phyloP scores from a whole-genome alignment of 64 coral and sea anemone genomes.

The Actinia equina region DNA sequence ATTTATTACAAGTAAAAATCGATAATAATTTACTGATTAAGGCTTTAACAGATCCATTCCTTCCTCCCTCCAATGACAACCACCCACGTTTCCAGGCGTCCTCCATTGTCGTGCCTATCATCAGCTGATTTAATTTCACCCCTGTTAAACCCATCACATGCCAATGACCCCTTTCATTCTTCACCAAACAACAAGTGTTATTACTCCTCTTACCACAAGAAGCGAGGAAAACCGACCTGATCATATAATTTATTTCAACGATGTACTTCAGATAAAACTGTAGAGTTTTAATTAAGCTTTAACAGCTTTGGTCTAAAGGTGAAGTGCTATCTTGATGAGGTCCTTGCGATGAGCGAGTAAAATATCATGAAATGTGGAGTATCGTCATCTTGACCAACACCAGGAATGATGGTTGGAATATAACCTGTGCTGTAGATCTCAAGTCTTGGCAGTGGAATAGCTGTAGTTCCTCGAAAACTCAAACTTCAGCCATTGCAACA shows the following conservation, averaged over 20 bases:
- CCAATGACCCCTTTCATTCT: neutral
- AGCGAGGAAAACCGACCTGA: neutral
- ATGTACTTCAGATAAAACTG: neutral
- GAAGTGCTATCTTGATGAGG: constrained; percentile 27
- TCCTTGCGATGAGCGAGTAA: neutral
- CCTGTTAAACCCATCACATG: neutral
- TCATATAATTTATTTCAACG: neutral
- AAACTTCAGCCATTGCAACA: neutral
- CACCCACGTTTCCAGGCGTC: neutral
- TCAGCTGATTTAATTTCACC: neutral
- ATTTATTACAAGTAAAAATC: too few species aligned
- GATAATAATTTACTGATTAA: neutral
- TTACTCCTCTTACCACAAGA: neutral
- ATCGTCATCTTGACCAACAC: neutral
- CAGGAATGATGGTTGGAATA: neutral
- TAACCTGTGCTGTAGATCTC: neutral
- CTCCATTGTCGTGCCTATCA: neutral
- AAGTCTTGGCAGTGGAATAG: neutral
- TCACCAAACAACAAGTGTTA: neutral
- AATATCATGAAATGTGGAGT: neutral
- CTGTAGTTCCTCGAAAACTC: neutral
- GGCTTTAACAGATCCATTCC: neutral
- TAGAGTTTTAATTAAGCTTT: constrained; percentile 38
- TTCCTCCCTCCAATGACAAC: neutral
- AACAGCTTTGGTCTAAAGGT: constrained; percentile 26